Evolutionary conservation across 2,113 vertebrate genomes (phyloP), one percentile per base, ranked within the genome.

Genomic region (Rhynchomys soricoides): DNA sequence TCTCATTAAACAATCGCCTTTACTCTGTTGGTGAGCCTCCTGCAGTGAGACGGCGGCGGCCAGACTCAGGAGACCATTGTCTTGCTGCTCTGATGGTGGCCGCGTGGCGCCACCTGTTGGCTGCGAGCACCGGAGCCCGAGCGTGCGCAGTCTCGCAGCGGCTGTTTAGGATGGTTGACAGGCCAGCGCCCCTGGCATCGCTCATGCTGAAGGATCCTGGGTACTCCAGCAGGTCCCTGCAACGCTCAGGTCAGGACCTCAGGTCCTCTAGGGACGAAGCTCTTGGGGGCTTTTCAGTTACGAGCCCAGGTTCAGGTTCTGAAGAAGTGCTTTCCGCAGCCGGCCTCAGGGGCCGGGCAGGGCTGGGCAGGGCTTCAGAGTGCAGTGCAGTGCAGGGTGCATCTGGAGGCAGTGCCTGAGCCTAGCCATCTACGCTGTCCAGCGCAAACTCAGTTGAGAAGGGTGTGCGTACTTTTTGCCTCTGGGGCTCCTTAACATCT

Each of bases 81-180:
- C 48, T 12, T 24, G 0, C 9, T 13, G 13, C 50, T 13, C 15
- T 1, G 48, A 81, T 11, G 55, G 34, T 24, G 1, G 78, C 26
- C 40, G 3, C 15, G 64, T 59, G 75, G 86, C 86, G 93, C 97
- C 97, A 79, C 89, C 93, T 96, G 16, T 91, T 90, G 94, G 89
- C 55, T 71, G 24, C 1, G 16, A 34, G 68, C 17, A 12, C 64
- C 3, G 31, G 31, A 0, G n/a, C 37, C 11, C 19, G 66, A 5
- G 26, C 9, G 10, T 12, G 40, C 19, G 13, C 34, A 10, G 43
- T 17, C 3, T 11, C 9, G 4, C 55, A 59, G n/a, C 34, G 37
- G 6, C 79, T 40, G 37, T 81, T 81, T 12, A 81, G 50, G 17
- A 55, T 34, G 10, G 50, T 12, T 68, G 19, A 24, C 19, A n/a